These are phyloP conservation scores for Pachyseris speciosa DNA, from an alignment of 64 coral and sea anemone genomes.

Conservation along the genomic window DNA sequence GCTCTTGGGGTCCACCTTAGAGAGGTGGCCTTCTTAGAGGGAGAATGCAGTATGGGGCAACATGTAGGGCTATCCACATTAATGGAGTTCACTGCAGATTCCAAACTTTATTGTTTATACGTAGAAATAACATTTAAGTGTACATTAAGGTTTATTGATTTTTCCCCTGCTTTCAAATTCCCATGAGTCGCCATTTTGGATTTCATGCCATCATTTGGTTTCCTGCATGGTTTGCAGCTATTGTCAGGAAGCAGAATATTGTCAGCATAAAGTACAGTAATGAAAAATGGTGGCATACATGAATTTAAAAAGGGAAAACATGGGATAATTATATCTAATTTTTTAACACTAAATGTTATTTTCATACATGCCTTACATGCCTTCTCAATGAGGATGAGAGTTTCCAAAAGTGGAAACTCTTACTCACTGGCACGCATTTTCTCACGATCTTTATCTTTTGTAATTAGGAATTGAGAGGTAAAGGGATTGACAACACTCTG, in stretches of 20 bases:
- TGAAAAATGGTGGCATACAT: background rate
- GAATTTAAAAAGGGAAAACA: background rate
- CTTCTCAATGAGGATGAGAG: background rate
- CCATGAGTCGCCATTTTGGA: too few relatives aligned
- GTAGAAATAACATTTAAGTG: background rate
- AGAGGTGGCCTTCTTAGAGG: too few relatives aligned
- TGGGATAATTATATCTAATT: background rate
- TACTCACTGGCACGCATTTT: too few relatives aligned
- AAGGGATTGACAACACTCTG: conserved; percentile 53
- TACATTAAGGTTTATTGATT: background rate
- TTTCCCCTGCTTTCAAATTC: too few relatives aligned
- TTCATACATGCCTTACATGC: background rate
- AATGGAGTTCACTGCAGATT: background rate
- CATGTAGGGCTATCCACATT: too few relatives aligned
- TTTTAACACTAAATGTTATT: background rate
- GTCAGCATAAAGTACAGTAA: background rate
- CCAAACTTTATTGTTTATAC: background rate
- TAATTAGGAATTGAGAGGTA: conserved; percentile 20
- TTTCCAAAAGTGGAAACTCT: background rate
- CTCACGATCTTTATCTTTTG: too few relatives aligned
- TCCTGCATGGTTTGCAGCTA: background rate
- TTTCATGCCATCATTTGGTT: background rate
- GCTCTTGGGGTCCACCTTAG: too few relatives aligned
- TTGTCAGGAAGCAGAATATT: background rate
- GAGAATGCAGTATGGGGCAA: too few relatives aligned